Evolutionary conservation across 2,797 vertebrate species (phyloP).

Genomic region (Esox masquinongy): DNA sequence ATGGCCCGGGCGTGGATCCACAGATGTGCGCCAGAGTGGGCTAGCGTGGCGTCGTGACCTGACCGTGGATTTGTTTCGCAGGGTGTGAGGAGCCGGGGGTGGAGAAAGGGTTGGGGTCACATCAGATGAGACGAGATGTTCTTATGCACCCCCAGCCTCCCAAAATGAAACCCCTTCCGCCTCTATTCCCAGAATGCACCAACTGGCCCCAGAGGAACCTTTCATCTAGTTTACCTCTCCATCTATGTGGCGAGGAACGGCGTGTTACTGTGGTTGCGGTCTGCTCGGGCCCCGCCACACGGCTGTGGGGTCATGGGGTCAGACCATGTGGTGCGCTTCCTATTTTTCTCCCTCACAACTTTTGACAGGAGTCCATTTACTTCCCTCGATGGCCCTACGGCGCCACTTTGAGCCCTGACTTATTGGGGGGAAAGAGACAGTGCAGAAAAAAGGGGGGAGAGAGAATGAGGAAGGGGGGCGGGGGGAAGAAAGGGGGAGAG

Average conservation of each 20-base stretch:
- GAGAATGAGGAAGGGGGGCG: slow-evolving; percentile 16
- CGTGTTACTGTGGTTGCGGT: slow-evolving; percentile 8
- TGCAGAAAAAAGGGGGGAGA: slow-evolving; percentile 8
- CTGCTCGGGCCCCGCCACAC: background rate
- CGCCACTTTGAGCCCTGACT: slow-evolving; percentile 62
- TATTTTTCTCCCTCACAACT: slow-evolving; percentile 66
- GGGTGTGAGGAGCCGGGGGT: background rate
- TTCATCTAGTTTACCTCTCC: slow-evolving; percentile 53
- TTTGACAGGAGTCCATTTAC: slow-evolving; percentile 68
- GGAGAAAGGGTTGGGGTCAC: background rate
- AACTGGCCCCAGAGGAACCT: slow-evolving; percentile 45
- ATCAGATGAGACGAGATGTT: background rate
- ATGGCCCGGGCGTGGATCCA: background rate
- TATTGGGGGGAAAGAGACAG: slow-evolving; percentile 54
- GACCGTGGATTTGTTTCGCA: slow-evolving; percentile 72
- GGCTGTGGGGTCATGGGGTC: slow-evolving; percentile 35
- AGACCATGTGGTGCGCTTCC: slow-evolving; percentile 22
- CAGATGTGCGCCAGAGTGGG: slow-evolving; percentile 2
- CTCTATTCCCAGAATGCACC: slow-evolving; percentile 38
- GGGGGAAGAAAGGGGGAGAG: slow-evolving; percentile 6
- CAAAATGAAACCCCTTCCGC: slow-evolving; percentile 36
- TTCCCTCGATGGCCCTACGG: slow-evolving; percentile 45
- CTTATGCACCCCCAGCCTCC: slow-evolving; percentile 33
- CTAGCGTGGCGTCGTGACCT: slow-evolving; percentile 63
- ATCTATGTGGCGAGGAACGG: slow-evolving; percentile 38